Conservation (phyloP, 2,888 invertebrate genomes). For the Sepioteuthis lessoniana region DNA sequence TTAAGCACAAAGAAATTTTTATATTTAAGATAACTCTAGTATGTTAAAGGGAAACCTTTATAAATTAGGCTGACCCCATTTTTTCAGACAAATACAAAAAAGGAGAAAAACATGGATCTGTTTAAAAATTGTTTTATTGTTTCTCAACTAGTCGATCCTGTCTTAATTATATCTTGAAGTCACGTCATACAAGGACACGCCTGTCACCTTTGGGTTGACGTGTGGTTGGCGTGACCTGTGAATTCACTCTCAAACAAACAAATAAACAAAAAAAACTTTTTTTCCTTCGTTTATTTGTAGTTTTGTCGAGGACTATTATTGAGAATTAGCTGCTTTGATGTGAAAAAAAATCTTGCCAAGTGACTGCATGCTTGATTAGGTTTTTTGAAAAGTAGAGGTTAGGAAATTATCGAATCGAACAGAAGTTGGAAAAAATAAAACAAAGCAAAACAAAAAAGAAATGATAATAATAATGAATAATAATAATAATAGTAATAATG, state of each 20-base stretch:
- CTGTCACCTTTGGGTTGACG: not conserved
- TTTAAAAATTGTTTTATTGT: no score
- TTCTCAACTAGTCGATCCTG: not conserved
- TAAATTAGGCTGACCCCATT: no score
- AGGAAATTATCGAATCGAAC: not conserved
- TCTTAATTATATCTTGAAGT: not conserved
- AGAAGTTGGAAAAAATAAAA: not conserved
- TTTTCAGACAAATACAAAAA: no score
- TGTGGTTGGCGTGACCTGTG: not conserved
- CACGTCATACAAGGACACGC: not conserved
- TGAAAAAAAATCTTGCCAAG: not conserved
- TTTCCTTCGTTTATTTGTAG: not conserved
- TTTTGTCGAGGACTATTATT: not conserved
- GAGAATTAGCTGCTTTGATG: not conserved
- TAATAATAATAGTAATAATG: no score
- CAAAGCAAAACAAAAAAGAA: no score
- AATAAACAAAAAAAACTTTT: not conserved
- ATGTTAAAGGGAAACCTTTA: no score
- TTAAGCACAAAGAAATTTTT: no score
- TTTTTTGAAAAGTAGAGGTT: not conserved
- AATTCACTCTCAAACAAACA: not conserved
- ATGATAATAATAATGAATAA: no score
- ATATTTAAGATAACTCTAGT: no score
- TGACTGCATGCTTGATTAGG: not conserved
- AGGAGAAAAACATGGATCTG: no score